Evolutionary conservation across 2,888 invertebrate genomes (phyloP).

Genomic region (Sinodicranocentrus sp.): DNA sequence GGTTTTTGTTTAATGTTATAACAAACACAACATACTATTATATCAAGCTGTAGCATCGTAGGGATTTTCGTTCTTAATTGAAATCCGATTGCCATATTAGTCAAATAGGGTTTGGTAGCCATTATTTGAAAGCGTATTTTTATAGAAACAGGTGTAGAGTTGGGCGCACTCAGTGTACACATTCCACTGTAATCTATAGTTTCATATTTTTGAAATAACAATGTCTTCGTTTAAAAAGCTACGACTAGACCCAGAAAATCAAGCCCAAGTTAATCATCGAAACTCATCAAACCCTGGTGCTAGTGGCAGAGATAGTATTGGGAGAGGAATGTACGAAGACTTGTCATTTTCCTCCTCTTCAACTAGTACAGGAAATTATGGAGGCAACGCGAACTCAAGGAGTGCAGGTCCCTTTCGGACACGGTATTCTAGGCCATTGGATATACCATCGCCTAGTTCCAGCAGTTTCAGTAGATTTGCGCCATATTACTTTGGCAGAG

Average conservation of each 20-base stretch:
- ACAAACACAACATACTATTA: too few relatives aligned
- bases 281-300: conserved; percentile 20
- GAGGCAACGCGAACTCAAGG: conserved; percentile 27
- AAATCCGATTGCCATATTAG: background rate
- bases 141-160: too few relatives aligned
- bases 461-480: conserved; percentile 64
- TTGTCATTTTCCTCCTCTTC: conserved; percentile 45
- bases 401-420: conserved; percentile 52
- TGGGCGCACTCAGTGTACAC: too few relatives aligned
- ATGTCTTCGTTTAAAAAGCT: conserved; percentile 62
- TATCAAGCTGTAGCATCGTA: background rate
- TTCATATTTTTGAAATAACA: background rate
- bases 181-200: background rate
- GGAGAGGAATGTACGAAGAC: conserved; percentile 15
- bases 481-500: conserved; percentile 60
- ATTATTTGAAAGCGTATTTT: too few relatives aligned
- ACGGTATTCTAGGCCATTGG: conserved; percentile 44
- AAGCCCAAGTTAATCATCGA: background rate
- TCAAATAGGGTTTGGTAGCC: too few relatives aligned
- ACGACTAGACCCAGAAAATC: conserved; percentile 49
- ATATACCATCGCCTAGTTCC: conserved; percentile 5
- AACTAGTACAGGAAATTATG: conserved; percentile 30
- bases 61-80: background rate
- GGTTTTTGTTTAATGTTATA: too few relatives aligned
- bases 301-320: conserved; percentile 22